A percentile compares a stretch with the other conserved stretches of the same genome.
Evolutionary conservation across 2,797 vertebrate genomes (phyloP).

Genomic region (Pseudomugil gertrudae): DNA sequence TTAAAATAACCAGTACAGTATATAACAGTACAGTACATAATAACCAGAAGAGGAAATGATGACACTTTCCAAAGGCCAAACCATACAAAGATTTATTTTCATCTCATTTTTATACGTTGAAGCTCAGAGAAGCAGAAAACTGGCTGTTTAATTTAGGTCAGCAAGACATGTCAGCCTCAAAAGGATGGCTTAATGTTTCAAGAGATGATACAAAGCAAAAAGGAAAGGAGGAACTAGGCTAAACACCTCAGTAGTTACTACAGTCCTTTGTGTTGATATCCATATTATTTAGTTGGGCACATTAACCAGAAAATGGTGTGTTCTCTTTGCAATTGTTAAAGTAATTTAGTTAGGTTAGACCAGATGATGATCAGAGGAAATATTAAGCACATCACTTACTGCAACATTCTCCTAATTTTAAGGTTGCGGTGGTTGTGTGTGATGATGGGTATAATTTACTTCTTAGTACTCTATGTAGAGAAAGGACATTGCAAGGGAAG

Average conservation of each 20-base stretch:
- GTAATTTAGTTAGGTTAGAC: slow-evolving; percentile 38
- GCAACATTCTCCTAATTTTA: not conserved
- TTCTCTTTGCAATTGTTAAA: slow-evolving; percentile 10
- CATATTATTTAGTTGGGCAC: not conserved
- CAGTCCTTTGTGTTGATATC: not conserved
- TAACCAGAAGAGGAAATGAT: not conserved
- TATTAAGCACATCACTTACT: slow-evolving; percentile 2
- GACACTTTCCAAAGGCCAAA: not conserved
- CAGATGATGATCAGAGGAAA: slow-evolving; percentile 41
- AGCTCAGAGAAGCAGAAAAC: not conserved
- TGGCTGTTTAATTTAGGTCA: slow-evolving; percentile 27
- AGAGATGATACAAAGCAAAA: slow-evolving; percentile 12
- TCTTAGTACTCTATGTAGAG: not conserved
- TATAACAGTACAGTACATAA: too few species aligned
- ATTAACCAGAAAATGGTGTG: not conserved
- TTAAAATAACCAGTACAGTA: not conserved
- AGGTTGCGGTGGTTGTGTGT: not conserved
- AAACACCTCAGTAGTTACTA: not conserved
- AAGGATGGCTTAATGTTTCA: not conserved
- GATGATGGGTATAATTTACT: not conserved
- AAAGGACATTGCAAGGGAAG: not conserved
- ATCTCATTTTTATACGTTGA: not conserved
- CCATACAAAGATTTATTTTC: not conserved
- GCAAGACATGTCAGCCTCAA: slow-evolving; percentile 7
- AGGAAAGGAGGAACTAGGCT: slow-evolving; percentile 2